Conservation (phyloP, 1,140 invertebrate genomes). For the Melitaea cinxia region DNA sequence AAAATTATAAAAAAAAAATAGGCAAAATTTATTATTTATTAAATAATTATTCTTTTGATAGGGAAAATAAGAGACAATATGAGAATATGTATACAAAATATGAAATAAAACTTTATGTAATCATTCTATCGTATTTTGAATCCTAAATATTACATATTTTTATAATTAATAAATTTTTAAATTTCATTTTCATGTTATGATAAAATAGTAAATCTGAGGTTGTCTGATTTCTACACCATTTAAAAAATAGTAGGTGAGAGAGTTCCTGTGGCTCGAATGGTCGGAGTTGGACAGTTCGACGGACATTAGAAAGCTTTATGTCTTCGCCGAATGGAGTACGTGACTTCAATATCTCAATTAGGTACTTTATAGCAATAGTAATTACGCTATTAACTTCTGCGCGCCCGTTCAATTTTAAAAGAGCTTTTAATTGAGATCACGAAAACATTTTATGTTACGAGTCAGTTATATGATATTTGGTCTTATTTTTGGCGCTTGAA, state of each 20-base stretch:
- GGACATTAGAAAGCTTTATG: constrained; percentile 64
- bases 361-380: constrained; percentile 46
- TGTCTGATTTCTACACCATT: constrained; percentile 11
- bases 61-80: too few species aligned
- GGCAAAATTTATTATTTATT: too few species aligned
- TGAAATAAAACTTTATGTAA: too few species aligned
- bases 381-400: constrained; percentile 35
- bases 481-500: background rate
- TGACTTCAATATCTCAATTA: constrained; percentile 63
- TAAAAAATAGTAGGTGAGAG: constrained; percentile 33
- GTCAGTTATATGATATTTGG: background rate
- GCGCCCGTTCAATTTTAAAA: constrained; percentile 6
- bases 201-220: constrained; percentile 1
- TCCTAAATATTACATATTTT: too few species aligned
- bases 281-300: constrained; percentile 62
- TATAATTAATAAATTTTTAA: too few species aligned
- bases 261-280: constrained; percentile 52
- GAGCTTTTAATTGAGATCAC: constrained; percentile 5
- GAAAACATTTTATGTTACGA: background rate
- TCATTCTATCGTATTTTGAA: too few species aligned
- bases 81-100: too few species aligned
- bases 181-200: too few species aligned
- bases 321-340: constrained; percentile 57
- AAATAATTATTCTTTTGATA: too few species aligned
- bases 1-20: too few species aligned